Percentiles rank a stretch among this genome's conserved stretches.
These are phyloP conservation scores for Dinoponera quadriceps DNA, from an alignment of 1,140 invertebrate species.

Conservation along the genomic window DNA sequence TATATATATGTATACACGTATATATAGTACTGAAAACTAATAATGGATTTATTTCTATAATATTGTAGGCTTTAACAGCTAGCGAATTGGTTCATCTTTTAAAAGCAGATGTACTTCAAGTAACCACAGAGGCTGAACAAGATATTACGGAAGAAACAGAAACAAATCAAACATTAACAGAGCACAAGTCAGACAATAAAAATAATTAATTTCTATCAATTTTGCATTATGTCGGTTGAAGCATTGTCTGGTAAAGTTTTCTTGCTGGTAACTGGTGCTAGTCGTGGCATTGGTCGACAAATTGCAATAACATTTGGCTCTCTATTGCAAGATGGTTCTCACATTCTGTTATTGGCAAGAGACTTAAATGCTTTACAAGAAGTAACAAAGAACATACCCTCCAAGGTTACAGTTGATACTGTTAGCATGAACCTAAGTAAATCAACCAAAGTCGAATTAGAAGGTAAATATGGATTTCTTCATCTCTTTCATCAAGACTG, in stretches of 20 bases:
- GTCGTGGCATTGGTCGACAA: slow-evolving; percentile 93
- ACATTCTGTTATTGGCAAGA: slow-evolving; percentile 92
- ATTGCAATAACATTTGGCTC: slow-evolving; percentile 90
- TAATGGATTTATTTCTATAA: background rate
- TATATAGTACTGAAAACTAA: background rate
- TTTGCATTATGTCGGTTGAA: slow-evolving; percentile 62
- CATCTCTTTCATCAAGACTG: background rate
- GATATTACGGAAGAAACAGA: slow-evolving; percentile 59
- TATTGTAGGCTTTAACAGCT: slow-evolving; percentile 83
- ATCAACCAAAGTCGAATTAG: slow-evolving; percentile 84
- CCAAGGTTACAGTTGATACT: slow-evolving; percentile 84
- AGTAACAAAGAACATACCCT: slow-evolving; percentile 85
- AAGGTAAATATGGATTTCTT: slow-evolving; percentile 76
- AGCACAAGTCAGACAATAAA: background rate
- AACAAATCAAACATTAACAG: slow-evolving; percentile 47
- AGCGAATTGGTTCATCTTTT: slow-evolving; percentile 86
- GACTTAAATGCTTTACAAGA: slow-evolving; percentile 88
- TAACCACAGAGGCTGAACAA: slow-evolving; percentile 63
- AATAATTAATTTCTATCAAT: slow-evolving; percentile 24
- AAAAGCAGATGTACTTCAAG: slow-evolving; percentile 85
- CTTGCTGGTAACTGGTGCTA: slow-evolving; percentile 93
- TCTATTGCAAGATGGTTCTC: slow-evolving; percentile 88
- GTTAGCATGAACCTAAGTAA: slow-evolving; percentile 87
- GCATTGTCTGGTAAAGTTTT: slow-evolving; percentile 85
- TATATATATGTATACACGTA: background rate